Percentiles rank a stretch among this genome's conserved stretches.
Conservation (phyloP, 2,888 invertebrate species). For the Chrysolina americana region DNA sequence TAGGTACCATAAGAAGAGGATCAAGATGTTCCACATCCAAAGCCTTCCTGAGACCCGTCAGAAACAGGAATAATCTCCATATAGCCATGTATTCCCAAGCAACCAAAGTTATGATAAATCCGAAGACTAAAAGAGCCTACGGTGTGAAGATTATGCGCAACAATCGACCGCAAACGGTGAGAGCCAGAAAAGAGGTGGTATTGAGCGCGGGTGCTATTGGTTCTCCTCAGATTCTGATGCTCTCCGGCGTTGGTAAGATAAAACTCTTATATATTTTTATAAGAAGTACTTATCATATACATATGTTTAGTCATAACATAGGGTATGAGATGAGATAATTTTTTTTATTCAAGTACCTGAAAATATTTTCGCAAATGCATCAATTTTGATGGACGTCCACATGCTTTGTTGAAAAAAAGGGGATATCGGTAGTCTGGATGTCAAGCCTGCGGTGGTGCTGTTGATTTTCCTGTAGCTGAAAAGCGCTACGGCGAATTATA, state of each 20-base stretch:
- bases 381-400: no score
- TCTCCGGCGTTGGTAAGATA: conserved; percentile 80
- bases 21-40: conserved; percentile 91
- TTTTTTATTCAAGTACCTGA: no score
- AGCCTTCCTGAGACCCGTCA: conserved; percentile 87
- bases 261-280: not conserved
- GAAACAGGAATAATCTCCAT: conserved; percentile 84
- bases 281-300: no score
- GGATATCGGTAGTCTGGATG: no score
- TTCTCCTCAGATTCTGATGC: conserved; percentile 91
- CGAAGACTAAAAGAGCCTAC: conserved; percentile 78
- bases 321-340: no score
- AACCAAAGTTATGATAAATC: conserved; percentile 78
- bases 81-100: conserved; percentile 85
- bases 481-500: no score
- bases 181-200: conserved; percentile 86
- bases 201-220: conserved; percentile 91
- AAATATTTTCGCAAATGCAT: no score
- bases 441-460: no score
- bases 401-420: no score
- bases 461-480: no score
- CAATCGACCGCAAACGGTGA: conserved; percentile 76
- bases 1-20: conserved; percentile 78
- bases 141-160: conserved; percentile 83
- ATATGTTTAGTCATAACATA: no score